These are phyloP conservation scores for Sebastes baramenuke DNA, from an alignment of 2,797 vertebrate species.

Conservation along the genomic window DNA sequence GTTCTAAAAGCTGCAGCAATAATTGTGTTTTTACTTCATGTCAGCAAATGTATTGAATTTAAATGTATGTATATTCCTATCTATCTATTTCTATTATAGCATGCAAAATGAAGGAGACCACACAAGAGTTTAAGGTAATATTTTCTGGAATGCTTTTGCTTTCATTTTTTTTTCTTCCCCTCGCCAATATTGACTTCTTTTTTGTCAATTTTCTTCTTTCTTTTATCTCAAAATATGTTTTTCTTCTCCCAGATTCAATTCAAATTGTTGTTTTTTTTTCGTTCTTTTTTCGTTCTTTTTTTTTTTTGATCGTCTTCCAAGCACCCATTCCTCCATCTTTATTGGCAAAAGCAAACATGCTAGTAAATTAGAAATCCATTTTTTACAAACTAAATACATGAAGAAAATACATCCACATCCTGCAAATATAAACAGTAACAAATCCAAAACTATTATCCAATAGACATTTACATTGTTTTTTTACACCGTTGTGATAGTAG, in stretches of 20 bases:
- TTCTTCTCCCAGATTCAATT: constrained; percentile 57
- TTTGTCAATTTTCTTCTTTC: constrained; percentile 13
- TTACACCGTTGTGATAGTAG: constrained; percentile 81
- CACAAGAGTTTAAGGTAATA: constrained; percentile 82
- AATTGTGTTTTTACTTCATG: background rate
- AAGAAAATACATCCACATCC: constrained; percentile 99
- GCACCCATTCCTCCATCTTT: constrained; percentile 95
- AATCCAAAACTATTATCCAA: constrained; percentile 89
- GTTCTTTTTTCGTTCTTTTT: constrained; percentile 51
- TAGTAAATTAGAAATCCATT: constrained; percentile 94
- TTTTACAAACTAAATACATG: constrained; percentile 93
- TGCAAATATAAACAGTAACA: constrained; percentile 99
- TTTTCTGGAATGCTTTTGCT: constrained; percentile 91
- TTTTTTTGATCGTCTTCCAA: constrained; percentile 46
- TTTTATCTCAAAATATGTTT: constrained; percentile 54
- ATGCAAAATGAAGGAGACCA: constrained; percentile 63
- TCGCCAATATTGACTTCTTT: constrained; percentile 66
- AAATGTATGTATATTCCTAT: no score
- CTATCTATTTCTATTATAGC: background rate
- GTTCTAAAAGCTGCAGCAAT: background rate
- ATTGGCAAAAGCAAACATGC: constrained; percentile 99
- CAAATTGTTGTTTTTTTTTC: constrained; percentile 28
- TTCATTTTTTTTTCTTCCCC: constrained; percentile 16
- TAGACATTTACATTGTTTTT: constrained; percentile 90
- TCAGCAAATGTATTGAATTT: background rate